Conservation (phyloP, 2,113 vertebrate species). For the Ia io region DNA sequence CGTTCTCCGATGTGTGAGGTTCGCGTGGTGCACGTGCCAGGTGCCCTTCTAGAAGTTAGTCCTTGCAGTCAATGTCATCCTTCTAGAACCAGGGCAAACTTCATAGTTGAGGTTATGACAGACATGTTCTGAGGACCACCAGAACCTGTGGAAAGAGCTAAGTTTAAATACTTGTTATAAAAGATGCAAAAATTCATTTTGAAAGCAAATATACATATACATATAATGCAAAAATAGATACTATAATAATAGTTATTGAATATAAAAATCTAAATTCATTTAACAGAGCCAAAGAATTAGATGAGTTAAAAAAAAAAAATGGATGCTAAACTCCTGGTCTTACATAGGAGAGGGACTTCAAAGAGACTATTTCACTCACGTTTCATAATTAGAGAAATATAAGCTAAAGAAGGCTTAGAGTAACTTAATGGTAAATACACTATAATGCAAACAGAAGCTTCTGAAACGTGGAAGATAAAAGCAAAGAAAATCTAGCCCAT, state of each 20-base stretch:
- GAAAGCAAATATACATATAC: neutral
- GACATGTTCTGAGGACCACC: neutral
- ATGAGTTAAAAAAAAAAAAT: neutral
- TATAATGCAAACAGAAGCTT: neutral
- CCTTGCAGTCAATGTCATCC: neutral
- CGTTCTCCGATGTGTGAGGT: too few relatives aligned
- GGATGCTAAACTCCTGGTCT: neutral
- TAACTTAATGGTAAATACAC: neutral
- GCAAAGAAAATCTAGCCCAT: neutral
- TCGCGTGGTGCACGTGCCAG: accelerated
- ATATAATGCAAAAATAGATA: neutral
- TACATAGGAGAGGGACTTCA: neutral
- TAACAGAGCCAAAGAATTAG: neutral
- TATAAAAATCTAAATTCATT: neutral
- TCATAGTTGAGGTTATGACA: neutral
- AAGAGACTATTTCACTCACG: neutral
- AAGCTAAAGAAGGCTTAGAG: neutral
- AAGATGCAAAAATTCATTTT: neutral
- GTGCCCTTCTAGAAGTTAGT: neutral
- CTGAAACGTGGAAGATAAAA: neutral
- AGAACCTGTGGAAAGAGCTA: neutral
- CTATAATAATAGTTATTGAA: neutral
- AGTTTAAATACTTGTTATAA: neutral
- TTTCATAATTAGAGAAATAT: neutral
- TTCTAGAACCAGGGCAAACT: neutral